phyloP scores from a whole-genome alignment of 1,140 invertebrate genomes.

The Lasaia peninsularis region DNA sequence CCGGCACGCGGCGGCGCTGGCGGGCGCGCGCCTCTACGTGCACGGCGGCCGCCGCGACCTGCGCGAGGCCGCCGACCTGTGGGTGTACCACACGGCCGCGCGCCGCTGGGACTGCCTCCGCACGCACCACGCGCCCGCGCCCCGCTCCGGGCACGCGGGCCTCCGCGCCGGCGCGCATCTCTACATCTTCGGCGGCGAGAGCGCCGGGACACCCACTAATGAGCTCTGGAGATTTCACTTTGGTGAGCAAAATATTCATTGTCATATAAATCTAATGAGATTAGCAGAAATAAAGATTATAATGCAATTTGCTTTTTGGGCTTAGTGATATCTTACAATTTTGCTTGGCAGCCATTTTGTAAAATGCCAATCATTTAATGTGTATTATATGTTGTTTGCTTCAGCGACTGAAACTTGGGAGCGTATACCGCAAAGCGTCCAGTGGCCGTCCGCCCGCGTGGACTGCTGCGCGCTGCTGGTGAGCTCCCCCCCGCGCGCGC shows the following conservation, averaged over 20 bases:
- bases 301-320: too few species aligned
- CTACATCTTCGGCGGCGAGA: constrained; percentile 91
- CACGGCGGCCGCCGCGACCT: constrained; percentile 94
- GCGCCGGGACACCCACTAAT: constrained; percentile 83
- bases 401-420: constrained; percentile 89
- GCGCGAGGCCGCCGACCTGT: constrained; percentile 81
- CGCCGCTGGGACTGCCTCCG: constrained; percentile 89
- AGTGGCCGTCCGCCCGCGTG: constrained; percentile 84
- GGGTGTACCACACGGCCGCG: constrained; percentile 92
- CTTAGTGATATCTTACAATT: too few species aligned
- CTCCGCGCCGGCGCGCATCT: constrained; percentile 88
- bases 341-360: too few species aligned
- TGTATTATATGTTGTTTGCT: too few species aligned
- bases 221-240: constrained; percentile 94
- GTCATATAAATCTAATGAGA: too few species aligned
- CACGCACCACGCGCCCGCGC: constrained; percentile 87
- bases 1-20: constrained; percentile 91
- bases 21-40: constrained; percentile 89
- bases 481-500: constrained; percentile 50
- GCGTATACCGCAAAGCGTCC: constrained; percentile 81
- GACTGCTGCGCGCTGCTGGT: constrained; percentile 61
- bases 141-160: constrained; percentile 88
- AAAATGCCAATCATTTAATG: too few species aligned
- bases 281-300: too few species aligned
- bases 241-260: constrained; percentile 81